Percentiles rank a stretch among this genome's conserved stretches.
These are phyloP conservation scores for Neodontobutis hainanensis DNA, from an alignment of 2,113 vertebrate genomes.

Conservation along the genomic window DNA sequence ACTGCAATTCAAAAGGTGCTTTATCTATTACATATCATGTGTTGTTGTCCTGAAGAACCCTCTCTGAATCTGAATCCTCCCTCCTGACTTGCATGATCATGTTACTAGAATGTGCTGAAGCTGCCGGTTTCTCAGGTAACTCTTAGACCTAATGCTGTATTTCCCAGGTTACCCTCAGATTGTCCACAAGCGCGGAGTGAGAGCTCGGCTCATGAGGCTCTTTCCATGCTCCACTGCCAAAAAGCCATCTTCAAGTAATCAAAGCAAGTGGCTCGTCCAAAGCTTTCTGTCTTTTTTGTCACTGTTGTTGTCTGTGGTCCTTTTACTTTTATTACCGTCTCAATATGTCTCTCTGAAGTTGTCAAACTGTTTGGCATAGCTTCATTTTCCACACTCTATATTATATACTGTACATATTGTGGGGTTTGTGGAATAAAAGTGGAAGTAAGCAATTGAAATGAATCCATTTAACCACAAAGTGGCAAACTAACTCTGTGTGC, in stretches of 20 bases:
- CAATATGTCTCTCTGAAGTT: not conserved
- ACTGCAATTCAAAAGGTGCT: not conserved
- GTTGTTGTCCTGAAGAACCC: conserved; percentile 67
- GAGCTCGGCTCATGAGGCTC: conserved; percentile 92
- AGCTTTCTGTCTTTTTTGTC: conserved; percentile 10
- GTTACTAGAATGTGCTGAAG: conserved; percentile 22
- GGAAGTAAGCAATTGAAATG: no score
- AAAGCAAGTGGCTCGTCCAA: conserved; percentile 89
- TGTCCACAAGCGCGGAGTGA: conserved; percentile 87
- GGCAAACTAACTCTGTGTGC: conserved; percentile 12
- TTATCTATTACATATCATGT: not conserved
- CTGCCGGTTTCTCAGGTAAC: conserved; percentile 54
- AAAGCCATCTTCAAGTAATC: conserved; percentile 85
- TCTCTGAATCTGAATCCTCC: conserved; percentile 6
- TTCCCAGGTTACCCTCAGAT: conserved; percentile 91
- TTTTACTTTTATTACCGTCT: conserved; percentile 7
- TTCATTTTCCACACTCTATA: no score
- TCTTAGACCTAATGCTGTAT: conserved; percentile 77
- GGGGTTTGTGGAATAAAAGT: no score
- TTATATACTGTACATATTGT: no score
- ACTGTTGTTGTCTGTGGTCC: not conserved
- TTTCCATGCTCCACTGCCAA: conserved; percentile 88
- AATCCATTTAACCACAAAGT: not conserved
- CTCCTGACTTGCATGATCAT: conserved; percentile 34
- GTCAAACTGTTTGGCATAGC: not conserved